Conservation (phyloP, 2,797 vertebrate species). For the Emydoidea blandingii region DNA sequence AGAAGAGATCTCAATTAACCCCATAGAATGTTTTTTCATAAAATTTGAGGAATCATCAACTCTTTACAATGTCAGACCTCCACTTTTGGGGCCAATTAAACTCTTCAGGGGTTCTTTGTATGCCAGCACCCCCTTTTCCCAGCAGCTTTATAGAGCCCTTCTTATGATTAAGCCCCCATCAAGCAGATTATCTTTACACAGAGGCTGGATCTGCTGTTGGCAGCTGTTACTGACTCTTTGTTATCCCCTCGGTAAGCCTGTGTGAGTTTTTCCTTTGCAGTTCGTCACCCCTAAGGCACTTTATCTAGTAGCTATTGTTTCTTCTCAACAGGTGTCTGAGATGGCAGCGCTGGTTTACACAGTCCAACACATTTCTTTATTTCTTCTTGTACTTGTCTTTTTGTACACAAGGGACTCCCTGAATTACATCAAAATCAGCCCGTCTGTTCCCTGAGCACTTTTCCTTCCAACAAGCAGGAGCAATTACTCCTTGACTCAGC, state of each 20-base stretch:
- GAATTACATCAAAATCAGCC: conserved; percentile 23
- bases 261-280: conserved; percentile 71
- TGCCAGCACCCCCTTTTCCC: conserved; percentile 27
- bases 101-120: conserved; percentile 68
- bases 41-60: background rate
- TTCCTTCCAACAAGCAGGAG: conserved; percentile 12
- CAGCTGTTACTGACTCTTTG: conserved; percentile 62
- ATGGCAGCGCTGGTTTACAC: conserved; percentile 49
- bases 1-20: background rate
- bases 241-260: conserved; percentile 69
- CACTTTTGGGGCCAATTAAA: conserved; percentile 53
- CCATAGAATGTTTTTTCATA: background rate
- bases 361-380: conserved; percentile 38
- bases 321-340: conserved; percentile 71
- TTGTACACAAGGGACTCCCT: background rate
- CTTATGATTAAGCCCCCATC: conserved; percentile 71
- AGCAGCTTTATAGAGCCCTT: conserved; percentile 54
- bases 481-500: background rate
- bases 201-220: conserved; percentile 60
- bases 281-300: conserved; percentile 73
- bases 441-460: conserved; percentile 39
- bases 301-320: conserved; percentile 76
- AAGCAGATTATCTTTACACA: conserved; percentile 75
- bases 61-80: background rate
- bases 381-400: conserved; percentile 10